A percentile compares a stretch with the other conserved stretches of the same genome.
Evolutionary conservation across 2,888 invertebrate species (phyloP).

Genomic region (Pterostichus niger): DNA sequence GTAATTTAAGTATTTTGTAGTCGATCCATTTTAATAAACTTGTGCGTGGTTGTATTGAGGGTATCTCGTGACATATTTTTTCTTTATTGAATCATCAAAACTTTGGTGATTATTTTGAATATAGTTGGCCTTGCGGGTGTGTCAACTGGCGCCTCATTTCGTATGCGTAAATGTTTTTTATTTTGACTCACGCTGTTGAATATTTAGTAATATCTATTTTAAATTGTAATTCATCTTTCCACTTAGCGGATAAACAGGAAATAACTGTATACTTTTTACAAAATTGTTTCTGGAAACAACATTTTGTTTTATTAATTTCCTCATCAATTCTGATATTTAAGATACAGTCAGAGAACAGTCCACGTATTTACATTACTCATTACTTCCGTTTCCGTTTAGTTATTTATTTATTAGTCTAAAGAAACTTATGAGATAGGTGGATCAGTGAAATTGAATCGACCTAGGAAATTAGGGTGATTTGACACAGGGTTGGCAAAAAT

Average conservation of each 20-base stretch:
- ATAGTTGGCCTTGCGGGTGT: background rate
- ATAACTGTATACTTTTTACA: background rate
- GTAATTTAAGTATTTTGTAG: no score
- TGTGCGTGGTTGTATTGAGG: background rate
- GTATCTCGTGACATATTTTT: background rate
- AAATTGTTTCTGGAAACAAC: no score
- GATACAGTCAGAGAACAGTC: no score
- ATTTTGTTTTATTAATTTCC: no score
- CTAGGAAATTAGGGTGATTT: no score
- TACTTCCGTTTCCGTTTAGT: no score
- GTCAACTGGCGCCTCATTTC: slow-evolving; percentile 36
- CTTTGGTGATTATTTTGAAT: background rate
- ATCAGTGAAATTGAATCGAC: no score
- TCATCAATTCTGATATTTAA: no score
- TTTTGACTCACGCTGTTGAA: slow-evolving; percentile 12
- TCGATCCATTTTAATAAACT: no score
- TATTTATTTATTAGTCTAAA: no score
- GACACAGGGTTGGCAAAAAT: no score
- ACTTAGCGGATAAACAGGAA: slow-evolving; percentile 15
- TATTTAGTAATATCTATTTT: slow-evolving; percentile 34
- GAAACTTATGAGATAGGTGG: no score
- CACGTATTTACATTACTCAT: background rate
- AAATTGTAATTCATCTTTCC: slow-evolving; percentile 32
- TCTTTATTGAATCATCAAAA: slow-evolving; percentile 32
- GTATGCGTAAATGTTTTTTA: slow-evolving; percentile 39